Evolutionary conservation across 2,113 vertebrate genomes (phyloP), one percentile per base, ranked within the genome.

Genomic region (Triplophysa dalaica): DNA sequence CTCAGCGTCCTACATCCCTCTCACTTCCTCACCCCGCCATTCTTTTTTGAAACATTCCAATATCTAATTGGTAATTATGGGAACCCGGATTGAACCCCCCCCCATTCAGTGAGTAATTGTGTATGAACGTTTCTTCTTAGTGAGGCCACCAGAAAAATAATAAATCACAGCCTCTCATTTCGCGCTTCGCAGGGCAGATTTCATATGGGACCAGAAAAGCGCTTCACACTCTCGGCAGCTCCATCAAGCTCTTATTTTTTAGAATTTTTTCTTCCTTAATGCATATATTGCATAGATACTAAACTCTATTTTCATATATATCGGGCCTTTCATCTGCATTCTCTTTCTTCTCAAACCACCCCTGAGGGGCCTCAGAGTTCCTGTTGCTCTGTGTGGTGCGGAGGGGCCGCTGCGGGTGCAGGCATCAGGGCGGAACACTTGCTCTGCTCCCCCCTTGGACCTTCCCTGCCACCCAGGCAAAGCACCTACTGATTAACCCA

Each of bases 51-150:
- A 86, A 91, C 90, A 92, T 92, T 93, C 91, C 91, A 90, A 89
- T 92, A 93, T 94, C 92, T 94, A 94, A 94, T 94, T 93, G 91
- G 91, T 93, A 93, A 93, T 94, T 94, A 93, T 88, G 90, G 89
- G 80, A 88, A 86, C 85, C 85, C 89, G 90, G 92, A 92, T 92
- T 92, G 90, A 94, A 91, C 87, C 76, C 84, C 76, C 84, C 65
- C 60, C 84, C 82, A 63, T 88, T 85, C 83, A 73, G 88, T 88
- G 90, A 89, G 91, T 93, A 92, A 93, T 93, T 93, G 92, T 93
- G 92, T 94, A 93, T 92, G 91, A 93, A 90, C 87, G 89, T 90
- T 91, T 92, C 92, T 90, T 92, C 91, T 90, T 89, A 90, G 90
- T 81, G 82, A 90, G 89, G 88, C 91, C 90, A 91, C 90, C 90